These are phyloP conservation scores for Brachypalpus laphriformis DNA, from an alignment of 2,888 invertebrate genomes.

Conservation along the genomic window DNA sequence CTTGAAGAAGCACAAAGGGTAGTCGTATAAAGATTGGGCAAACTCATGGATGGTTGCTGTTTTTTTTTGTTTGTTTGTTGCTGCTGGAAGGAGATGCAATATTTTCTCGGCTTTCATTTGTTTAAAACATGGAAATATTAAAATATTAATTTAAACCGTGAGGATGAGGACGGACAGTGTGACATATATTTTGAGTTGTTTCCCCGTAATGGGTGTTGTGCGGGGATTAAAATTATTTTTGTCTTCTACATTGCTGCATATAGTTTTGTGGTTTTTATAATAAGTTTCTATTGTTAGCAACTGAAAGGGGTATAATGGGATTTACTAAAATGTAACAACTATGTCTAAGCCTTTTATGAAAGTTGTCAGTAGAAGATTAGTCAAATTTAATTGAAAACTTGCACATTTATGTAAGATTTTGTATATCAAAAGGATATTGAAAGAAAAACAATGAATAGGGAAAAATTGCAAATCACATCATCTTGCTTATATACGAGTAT, in stretches of 20 bases:
- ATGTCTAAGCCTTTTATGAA: background rate
- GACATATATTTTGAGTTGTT: constrained; percentile 50
- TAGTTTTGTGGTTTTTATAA: constrained; percentile 27
- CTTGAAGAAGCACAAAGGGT: constrained; percentile 59
- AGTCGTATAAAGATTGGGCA: constrained; percentile 56
- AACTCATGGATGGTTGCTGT: constrained; percentile 17
- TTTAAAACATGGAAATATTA: constrained; percentile 45
- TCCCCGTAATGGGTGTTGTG: background rate
- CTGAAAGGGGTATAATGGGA: background rate
- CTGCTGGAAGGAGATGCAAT: constrained; percentile 32
- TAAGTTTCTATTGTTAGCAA: background rate
- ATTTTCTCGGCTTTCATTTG: constrained; percentile 17
- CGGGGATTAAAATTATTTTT: constrained; percentile 27
- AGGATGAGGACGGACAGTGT: constrained; percentile 15
- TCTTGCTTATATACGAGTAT: background rate
- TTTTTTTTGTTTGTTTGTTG: constrained; percentile 26
- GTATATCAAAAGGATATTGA: background rate
- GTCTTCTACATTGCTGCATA: constrained; percentile 35
- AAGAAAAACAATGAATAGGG: too few species aligned
- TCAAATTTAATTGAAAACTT: background rate
- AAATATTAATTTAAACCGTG: constrained; percentile 59
- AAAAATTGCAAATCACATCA: background rate
- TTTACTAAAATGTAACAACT: background rate
- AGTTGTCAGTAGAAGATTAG: background rate
- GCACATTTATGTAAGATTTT: background rate